Conservation (phyloP, 2,113 vertebrate species). For the Gymnobelideus leadbeateri region DNA sequence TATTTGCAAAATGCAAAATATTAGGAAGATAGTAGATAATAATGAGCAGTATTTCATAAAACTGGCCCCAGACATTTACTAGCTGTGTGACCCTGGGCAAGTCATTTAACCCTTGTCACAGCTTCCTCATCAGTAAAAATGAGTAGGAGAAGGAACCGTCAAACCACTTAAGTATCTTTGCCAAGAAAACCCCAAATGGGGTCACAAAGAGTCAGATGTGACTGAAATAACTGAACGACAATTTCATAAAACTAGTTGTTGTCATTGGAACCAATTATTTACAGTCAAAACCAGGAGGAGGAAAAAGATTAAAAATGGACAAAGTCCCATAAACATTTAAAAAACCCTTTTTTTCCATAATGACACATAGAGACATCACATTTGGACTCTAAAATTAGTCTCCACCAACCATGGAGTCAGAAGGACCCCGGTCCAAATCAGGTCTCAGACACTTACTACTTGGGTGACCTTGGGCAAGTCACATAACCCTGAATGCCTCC, state of each 20-base stretch:
- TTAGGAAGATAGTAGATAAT: neutral
- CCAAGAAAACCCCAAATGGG: neutral
- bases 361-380: neutral
- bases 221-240: neutral
- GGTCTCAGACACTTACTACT: neutral
- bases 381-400: neutral
- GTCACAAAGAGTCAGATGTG: neutral
- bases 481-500: neutral
- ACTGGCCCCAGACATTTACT: neutral
- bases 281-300: neutral
- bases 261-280: neutral
- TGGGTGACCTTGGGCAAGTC: neutral
- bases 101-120: neutral
- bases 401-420: neutral
- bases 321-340: neutral
- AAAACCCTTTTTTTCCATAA: neutral
- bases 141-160: neutral
- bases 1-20: neutral
- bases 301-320: neutral
- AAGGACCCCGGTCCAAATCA: too few relatives aligned
- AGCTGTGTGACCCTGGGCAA: neutral
- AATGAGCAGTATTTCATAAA: neutral
- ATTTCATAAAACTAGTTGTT: neutral
- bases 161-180: too few relatives aligned
- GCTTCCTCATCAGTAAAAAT: neutral